These are phyloP conservation scores for Typhlomys cinereus DNA, from an alignment of 2,113 vertebrate species.

Conservation along the genomic window DNA sequence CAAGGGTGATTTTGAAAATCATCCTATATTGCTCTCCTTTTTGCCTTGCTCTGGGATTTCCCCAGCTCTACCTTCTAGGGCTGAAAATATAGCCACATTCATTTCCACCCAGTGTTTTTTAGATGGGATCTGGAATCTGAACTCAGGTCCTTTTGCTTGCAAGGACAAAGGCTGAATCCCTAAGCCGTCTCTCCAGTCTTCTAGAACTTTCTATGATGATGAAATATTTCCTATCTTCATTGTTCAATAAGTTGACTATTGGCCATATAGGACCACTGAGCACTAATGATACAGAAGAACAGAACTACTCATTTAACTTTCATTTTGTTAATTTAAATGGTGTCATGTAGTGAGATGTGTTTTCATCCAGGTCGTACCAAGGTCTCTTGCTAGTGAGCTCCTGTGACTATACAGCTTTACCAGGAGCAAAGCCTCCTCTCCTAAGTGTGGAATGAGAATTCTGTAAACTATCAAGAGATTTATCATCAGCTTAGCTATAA, in stretches of 20 bases:
- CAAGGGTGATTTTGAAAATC: too few species aligned
- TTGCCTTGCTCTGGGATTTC: too few species aligned
- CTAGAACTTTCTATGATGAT: not conserved
- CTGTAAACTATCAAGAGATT: not conserved
- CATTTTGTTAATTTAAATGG: not conserved
- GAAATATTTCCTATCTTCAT: not conserved
- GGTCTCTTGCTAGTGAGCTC: not conserved
- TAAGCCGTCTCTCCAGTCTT: too few species aligned
- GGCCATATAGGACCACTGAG: not conserved
- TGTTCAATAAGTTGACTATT: not conserved
- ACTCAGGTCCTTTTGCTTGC: too few species aligned
- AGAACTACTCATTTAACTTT: conserved; percentile 1
- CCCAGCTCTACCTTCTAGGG: too few species aligned
- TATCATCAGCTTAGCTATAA: not conserved
- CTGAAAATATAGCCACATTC: too few species aligned
- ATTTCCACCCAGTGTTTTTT: too few species aligned
- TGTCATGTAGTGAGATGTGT: not conserved
- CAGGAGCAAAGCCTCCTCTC: not conserved
- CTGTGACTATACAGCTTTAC: not conserved
- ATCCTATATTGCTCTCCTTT: too few species aligned
- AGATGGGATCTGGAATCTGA: too few species aligned
- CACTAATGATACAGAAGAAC: not conserved
- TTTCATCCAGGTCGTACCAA: too few species aligned
- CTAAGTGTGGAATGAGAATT: not conserved
- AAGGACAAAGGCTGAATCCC: too few species aligned